Percentiles rank a stretch among this genome's conserved stretches.
Evolutionary conservation across 2,113 vertebrate species (phyloP).

Genomic region (Protobothrops flavoviridis): DNA sequence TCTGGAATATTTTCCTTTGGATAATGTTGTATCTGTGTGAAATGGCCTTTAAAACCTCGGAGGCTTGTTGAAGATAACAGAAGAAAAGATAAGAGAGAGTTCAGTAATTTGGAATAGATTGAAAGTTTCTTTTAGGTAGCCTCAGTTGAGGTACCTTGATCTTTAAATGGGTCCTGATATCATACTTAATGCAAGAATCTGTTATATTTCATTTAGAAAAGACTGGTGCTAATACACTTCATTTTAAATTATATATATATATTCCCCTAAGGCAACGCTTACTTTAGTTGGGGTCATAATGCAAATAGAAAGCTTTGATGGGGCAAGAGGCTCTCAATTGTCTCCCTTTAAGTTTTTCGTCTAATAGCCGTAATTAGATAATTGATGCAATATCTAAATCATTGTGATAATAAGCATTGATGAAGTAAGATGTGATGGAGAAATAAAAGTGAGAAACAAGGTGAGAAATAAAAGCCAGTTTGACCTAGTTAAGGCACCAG

Average conservation of each 20-base stretch:
- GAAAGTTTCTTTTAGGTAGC: neutral
- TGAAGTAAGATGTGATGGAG: neutral
- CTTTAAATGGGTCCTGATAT: neutral
- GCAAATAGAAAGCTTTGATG: neutral
- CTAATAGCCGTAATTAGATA: neutral
- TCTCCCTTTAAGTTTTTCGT: neutral
- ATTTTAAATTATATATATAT: neutral
- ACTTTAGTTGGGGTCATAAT: neutral
- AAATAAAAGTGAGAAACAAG: neutral
- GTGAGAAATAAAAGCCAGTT: neutral
- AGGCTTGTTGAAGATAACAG: neutral
- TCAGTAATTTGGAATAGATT: neutral
- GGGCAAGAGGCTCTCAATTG: neutral
- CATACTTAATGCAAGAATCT: neutral
- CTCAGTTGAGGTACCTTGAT: neutral
- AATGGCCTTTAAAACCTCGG: neutral
- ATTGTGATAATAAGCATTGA: neutral
- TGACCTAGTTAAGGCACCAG: neutral
- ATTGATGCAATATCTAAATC: neutral
- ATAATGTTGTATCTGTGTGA: neutral
- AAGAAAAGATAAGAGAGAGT: neutral
- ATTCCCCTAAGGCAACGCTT: neutral
- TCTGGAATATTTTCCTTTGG: neutral
- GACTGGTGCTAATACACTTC: neutral
- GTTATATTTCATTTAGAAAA: neutral